Evolutionary conservation across 2,797 vertebrate species (phyloP).

Genomic region (Alcedo quadribrachys): DNA sequence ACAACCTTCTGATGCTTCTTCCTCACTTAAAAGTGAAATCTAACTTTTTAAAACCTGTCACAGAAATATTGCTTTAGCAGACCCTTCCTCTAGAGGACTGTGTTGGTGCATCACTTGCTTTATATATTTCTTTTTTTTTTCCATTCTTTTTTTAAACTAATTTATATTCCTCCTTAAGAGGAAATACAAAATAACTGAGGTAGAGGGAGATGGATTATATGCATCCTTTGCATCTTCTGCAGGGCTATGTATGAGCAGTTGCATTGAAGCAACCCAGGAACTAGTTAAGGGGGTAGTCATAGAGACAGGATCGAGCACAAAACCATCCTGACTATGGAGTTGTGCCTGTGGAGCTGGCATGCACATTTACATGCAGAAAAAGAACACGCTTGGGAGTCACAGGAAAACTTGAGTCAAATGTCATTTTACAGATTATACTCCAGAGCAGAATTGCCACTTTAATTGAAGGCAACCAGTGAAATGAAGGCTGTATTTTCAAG

Average conservation of each 20-base stretch:
- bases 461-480: constrained; percentile 60
- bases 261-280: not conserved
- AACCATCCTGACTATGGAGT: not conserved
- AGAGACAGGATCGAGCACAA: not conserved
- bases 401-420: constrained; percentile 32
- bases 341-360: not conserved
- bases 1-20: not conserved
- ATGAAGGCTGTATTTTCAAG: constrained; percentile 59
- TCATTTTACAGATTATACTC: constrained; percentile 51
- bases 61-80: not conserved
- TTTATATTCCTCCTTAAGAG: not conserved
- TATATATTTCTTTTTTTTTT: no score
- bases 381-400: constrained; percentile 9
- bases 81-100: not conserved
- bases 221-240: not conserved
- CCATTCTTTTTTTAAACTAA: not conserved
- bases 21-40: not conserved
- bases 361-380: constrained; percentile 1
- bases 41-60: not conserved
- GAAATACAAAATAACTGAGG: not conserved
- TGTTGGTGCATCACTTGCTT: not conserved
- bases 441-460: constrained; percentile 37
- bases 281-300: not conserved
- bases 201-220: not conserved
- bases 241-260: not conserved